A percentile compares a stretch with the other conserved stretches of the same genome.
phyloP scores from a whole-genome alignment of 2,888 invertebrate genomes.

The Nomada goodeniana region DNA sequence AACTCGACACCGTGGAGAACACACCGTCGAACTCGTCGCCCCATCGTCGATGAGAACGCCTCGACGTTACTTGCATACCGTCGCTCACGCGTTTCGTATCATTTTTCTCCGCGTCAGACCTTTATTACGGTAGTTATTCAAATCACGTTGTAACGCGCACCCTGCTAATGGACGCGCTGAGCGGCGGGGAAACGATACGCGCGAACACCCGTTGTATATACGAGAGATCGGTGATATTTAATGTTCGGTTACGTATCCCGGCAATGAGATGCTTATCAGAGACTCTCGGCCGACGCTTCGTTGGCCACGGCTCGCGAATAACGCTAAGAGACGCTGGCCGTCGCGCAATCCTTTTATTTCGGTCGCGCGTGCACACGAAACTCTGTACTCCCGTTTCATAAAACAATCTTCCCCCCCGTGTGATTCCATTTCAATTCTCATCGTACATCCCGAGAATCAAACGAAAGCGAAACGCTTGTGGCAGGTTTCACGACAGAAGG shows the following conservation, averaged over 20 bases:
- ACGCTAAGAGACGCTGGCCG: background rate
- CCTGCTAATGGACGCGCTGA: constrained; percentile 25
- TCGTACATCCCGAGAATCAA: too few species aligned
- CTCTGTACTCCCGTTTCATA: too few species aligned
- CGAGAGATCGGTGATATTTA: constrained; percentile 30
- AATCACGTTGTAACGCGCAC: constrained; percentile 38
- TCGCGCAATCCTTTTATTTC: background rate
- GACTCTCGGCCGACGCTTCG: background rate
- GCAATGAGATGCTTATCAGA: constrained; percentile 15
- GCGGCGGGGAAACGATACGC: background rate
- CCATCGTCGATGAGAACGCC: background rate
- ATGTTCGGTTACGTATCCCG: constrained; percentile 32
- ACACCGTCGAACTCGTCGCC: constrained; percentile 1
- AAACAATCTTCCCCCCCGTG: too few species aligned
- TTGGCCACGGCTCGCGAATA: constrained; percentile 10
- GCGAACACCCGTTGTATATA: background rate
- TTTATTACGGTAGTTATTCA: constrained; percentile 50
- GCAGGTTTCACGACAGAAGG: too few species aligned
- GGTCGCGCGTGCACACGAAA: too few species aligned
- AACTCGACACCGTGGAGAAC: constrained; percentile 46
- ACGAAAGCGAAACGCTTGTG: too few species aligned
- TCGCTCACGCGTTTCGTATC: constrained; percentile 18
- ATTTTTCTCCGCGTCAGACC: constrained; percentile 35
- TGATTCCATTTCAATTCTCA: too few species aligned
- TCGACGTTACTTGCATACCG: constrained; percentile 23